phyloP scores from a whole-genome alignment of 2,797 vertebrate species.

The Cyclopterus lumpus region DNA sequence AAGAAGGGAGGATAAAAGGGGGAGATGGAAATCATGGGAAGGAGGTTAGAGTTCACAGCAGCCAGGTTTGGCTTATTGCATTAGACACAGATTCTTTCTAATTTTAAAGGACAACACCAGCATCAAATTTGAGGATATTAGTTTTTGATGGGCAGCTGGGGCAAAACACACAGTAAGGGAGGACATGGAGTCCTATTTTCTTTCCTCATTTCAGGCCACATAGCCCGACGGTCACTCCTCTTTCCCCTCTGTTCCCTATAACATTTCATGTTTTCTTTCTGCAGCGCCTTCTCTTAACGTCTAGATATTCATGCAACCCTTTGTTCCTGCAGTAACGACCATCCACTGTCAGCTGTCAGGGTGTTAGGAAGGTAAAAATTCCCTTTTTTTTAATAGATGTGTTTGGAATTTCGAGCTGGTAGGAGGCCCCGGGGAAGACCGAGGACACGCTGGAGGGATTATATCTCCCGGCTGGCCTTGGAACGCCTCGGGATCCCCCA shows the following conservation, averaged over 20 bases:
- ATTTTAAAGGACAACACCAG: slow-evolving; percentile 92
- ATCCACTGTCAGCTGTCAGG: not conserved
- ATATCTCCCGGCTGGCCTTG: no score
- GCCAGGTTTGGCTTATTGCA: slow-evolving; percentile 87
- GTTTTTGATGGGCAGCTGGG: slow-evolving; percentile 86
- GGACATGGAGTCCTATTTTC: slow-evolving; percentile 73
- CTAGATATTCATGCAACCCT: not conserved
- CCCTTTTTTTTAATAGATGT: not conserved
- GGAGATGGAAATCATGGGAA: slow-evolving; percentile 65
- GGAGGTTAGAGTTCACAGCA: slow-evolving; percentile 83
- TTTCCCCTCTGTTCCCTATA: slow-evolving; percentile 6
- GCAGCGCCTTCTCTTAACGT: not conserved
- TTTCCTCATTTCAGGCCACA: slow-evolving; percentile 78
- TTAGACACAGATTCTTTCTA: slow-evolving; percentile 93
- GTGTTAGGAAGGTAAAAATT: slow-evolving; percentile 2
- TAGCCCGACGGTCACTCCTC: slow-evolving; percentile 7
- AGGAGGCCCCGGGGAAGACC: no score
- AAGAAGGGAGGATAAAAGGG: slow-evolving; percentile 41
- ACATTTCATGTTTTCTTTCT: slow-evolving; percentile 13
- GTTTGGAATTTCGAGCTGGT: slow-evolving; percentile 12
- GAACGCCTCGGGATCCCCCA: no score
- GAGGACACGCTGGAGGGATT: no score
- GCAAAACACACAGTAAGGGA: slow-evolving; percentile 78
- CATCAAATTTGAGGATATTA: slow-evolving; percentile 90
- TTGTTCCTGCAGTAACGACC: not conserved